A percentile compares a stretch with the other conserved stretches of the same genome.
Conservation (phyloP, 2,113 vertebrate genomes). For the Beaufortia kweichowensis region DNA sequence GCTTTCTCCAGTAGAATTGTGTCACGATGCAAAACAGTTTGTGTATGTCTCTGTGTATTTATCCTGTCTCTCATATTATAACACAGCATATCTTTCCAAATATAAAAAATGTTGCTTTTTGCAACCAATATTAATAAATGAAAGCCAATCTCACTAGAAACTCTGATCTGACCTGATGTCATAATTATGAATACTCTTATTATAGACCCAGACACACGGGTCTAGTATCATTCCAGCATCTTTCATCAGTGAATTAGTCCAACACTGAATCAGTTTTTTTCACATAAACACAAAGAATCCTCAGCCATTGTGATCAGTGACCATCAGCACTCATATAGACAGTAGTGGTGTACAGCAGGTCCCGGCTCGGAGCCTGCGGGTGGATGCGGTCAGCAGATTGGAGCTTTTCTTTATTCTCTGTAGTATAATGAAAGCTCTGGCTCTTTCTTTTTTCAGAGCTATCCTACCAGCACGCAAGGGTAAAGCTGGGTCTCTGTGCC, state of each 20-base stretch:
- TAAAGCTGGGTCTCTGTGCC: slow-evolving; percentile 15
- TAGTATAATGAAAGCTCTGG: slow-evolving; percentile 63
- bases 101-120: slow-evolving; percentile 23
- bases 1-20: background rate
- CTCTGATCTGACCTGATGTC: background rate
- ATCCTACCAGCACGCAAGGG: background rate
- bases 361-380: slow-evolving; percentile 3
- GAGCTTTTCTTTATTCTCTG: slow-evolving; percentile 51
- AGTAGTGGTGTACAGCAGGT: background rate
- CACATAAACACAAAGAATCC: slow-evolving; percentile 31
- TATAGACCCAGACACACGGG: background rate
- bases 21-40: slow-evolving; percentile 22
- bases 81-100: slow-evolving; percentile 34
- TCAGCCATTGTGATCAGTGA: slow-evolving; percentile 34
- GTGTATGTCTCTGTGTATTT: background rate
- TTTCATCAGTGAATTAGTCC: slow-evolving; percentile 38
- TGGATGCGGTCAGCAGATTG: slow-evolving; percentile 63
- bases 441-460: slow-evolving; percentile 56
- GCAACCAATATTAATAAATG: slow-evolving; percentile 16
- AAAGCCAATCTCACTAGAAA: slow-evolving; percentile 6
- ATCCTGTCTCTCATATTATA: slow-evolving; percentile 10
- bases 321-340: slow-evolving; percentile 23
- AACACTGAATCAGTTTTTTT: slow-evolving; percentile 19
- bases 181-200: background rate
- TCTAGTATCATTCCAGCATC: slow-evolving; percentile 43